Percentiles rank a stretch among this genome's conserved stretches.
phyloP scores from a whole-genome alignment of 2,888 invertebrate genomes.

The Synergus gifuensis region DNA sequence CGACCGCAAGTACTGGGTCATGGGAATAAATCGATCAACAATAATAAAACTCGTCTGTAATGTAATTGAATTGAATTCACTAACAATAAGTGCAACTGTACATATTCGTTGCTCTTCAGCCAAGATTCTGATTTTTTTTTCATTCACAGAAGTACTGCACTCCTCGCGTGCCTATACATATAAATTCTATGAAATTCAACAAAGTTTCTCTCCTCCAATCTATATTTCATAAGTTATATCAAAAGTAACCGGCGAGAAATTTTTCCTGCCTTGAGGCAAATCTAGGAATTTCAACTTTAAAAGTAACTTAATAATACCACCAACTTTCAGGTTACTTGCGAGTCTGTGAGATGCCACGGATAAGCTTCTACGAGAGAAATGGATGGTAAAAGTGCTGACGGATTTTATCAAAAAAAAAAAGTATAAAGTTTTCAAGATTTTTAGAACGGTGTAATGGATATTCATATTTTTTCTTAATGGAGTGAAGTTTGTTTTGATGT shows the following conservation, averaged over 20 bases:
- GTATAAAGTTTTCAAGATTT: constrained; percentile 16
- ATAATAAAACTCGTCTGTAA: constrained; percentile 20
- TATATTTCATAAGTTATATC: constrained; percentile 1
- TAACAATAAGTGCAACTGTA: background rate
- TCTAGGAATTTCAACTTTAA: constrained; percentile 24
- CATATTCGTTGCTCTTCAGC: background rate
- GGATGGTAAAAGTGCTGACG: constrained; percentile 21
- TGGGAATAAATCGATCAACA: constrained; percentile 31
- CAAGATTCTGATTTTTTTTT: background rate
- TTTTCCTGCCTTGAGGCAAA: constrained; percentile 21
- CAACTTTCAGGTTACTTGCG: background rate
- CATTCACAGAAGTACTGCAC: background rate
- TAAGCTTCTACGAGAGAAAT: background rate
- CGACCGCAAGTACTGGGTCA: background rate
- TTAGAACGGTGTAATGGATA: background rate
- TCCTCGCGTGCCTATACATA: background rate
- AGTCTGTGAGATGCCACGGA: background rate
- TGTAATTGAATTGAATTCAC: background rate
- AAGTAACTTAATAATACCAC: constrained; percentile 30
- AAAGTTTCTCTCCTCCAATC: constrained; percentile 11
- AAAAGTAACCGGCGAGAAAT: background rate
- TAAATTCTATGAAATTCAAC: background rate
- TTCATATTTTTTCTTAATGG: constrained; percentile 10
- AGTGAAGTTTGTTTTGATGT: constrained; percentile 12
- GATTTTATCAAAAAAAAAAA: constrained; percentile 25